These are phyloP conservation scores for Ancistrus triradiatus DNA, from an alignment of 2,113 vertebrate species.

Conservation along the genomic window DNA sequence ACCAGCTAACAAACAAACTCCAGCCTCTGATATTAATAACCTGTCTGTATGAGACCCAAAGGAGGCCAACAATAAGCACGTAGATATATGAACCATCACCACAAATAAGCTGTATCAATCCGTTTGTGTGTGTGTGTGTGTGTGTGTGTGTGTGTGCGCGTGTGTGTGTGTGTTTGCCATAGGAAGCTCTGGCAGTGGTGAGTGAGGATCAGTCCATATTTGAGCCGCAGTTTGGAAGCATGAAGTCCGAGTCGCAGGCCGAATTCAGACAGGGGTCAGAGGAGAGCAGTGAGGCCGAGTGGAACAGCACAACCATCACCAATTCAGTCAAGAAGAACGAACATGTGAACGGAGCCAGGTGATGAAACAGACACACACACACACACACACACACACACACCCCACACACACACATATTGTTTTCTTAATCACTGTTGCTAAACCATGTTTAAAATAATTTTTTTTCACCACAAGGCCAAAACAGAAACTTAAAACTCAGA, in stretches of 20 bases:
- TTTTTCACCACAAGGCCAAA: too few species aligned
- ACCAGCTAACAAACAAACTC: too few species aligned
- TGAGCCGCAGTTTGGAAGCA: slow-evolving; percentile 63
- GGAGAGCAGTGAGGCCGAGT: slow-evolving; percentile 65
- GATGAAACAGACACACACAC: slow-evolving; percentile 11
- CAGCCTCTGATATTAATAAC: too few species aligned
- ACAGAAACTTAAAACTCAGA: too few species aligned
- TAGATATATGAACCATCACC: too few species aligned
- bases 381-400: not conserved
- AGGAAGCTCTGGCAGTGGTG: slow-evolving; percentile 79
- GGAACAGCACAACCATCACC: slow-evolving; percentile 54
- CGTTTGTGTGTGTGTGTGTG: not conserved
- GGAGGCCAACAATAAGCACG: too few species aligned
- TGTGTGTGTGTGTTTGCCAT: slow-evolving; percentile 39
- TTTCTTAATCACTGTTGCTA: too few species aligned
- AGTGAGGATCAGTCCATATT: slow-evolving; percentile 77
- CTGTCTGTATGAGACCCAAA: too few species aligned
- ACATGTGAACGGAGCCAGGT: slow-evolving; percentile 77
- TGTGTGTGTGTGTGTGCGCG: not conserved
- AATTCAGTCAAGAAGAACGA: slow-evolving; percentile 68
- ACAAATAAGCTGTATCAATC: too few species aligned
- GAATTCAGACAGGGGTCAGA: slow-evolving; percentile 63
- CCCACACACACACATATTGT: too few species aligned
- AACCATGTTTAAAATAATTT: too few species aligned
- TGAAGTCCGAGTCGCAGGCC: slow-evolving; percentile 68